phyloP scores from a whole-genome alignment of 1,140 invertebrate genomes.

The Ridgeia piscesae region DNA sequence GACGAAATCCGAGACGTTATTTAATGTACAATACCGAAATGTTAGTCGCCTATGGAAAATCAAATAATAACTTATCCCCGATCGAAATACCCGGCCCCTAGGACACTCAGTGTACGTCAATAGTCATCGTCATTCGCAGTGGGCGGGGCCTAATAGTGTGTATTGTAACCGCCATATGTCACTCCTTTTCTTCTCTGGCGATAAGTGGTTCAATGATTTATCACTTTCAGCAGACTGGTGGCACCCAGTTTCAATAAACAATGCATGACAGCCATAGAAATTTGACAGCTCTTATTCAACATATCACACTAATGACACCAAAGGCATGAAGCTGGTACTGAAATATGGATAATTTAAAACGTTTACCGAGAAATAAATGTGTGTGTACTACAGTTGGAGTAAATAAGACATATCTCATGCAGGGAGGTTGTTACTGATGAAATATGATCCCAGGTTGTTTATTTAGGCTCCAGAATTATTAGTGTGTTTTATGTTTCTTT shows the following conservation, averaged over 20 bases:
- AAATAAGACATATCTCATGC: too few relatives aligned
- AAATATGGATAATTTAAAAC: neutral
- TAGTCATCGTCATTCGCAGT: neutral
- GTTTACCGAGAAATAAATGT: neutral
- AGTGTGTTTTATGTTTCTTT: neutral
- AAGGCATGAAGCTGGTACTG: neutral
- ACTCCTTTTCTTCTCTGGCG: neutral
- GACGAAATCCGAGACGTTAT: too few relatives aligned
- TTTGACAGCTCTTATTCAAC: neutral
- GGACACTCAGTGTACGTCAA: neutral
- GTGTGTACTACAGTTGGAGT: too few relatives aligned
- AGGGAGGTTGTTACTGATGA: too few relatives aligned
- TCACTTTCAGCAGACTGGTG: neutral
- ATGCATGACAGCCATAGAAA: neutral
- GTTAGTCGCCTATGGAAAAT: too few relatives aligned
- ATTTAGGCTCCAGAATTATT: too few relatives aligned
- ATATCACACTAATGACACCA: neutral
- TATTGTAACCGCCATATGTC: neutral
- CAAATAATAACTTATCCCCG: too few relatives aligned
- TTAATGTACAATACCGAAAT: too few relatives aligned
- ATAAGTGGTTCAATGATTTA: neutral
- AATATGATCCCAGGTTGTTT: too few relatives aligned
- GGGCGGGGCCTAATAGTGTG: neutral
- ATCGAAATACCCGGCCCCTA: neutral
- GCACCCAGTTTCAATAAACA: neutral